A percentile compares a stretch with the other conserved stretches of the same genome.
Conservation (phyloP, 2,113 vertebrate species). For the Callaeas wilsoni region DNA sequence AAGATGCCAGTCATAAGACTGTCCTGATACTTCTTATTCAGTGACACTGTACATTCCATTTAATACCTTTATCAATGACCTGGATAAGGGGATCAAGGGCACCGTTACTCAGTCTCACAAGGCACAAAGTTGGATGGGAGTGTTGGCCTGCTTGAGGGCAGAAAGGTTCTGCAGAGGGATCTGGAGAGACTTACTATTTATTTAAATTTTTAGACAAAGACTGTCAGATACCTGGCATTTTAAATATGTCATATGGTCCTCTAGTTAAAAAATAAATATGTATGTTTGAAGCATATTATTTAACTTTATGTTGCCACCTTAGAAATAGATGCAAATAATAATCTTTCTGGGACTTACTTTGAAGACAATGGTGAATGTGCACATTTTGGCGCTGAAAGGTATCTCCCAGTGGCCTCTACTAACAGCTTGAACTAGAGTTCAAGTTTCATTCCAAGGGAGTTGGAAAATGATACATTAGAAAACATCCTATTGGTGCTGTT, state of each 20-base stretch:
- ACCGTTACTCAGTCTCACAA: neutral
- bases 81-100: neutral
- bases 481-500: constrained; percentile 3
- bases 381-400: neutral
- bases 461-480: constrained; percentile 17
- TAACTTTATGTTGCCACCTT: neutral
- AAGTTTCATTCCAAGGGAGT: neutral
- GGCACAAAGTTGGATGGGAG: neutral
- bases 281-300: neutral
- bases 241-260: neutral
- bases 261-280: neutral
- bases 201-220: neutral
- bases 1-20: neutral
- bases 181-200: neutral
- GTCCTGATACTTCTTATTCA: neutral
- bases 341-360: neutral
- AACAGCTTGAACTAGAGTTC: constrained; percentile 8
- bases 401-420: neutral
- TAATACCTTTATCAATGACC: neutral
- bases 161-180: neutral
- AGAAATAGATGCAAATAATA: neutral
- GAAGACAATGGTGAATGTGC: neutral
- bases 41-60: neutral
- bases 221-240: neutral
- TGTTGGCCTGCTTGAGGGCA: neutral